Evolutionary conservation across 2,113 vertebrate species (phyloP).

Genomic region (Otus sunia): DNA sequence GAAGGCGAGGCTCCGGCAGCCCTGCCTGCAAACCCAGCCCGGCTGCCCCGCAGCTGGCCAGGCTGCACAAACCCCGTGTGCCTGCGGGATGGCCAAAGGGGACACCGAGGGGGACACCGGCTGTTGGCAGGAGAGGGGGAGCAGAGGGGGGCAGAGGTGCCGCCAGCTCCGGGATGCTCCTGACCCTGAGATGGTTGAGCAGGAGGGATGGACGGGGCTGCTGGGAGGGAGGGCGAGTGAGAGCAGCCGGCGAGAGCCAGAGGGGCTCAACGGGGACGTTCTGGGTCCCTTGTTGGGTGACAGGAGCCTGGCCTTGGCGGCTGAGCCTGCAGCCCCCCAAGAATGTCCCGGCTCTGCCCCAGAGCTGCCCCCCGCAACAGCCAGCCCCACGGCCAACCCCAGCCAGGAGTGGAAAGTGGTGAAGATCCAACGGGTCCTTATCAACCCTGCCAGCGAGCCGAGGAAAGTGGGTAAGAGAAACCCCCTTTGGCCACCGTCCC

Average conservation of each 20-base stretch:
- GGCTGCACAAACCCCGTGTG: background rate
- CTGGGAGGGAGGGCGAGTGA: background rate
- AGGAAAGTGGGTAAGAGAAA: conserved; percentile 71
- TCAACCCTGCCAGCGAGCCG: background rate
- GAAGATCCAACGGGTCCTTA: conserved; percentile 56
- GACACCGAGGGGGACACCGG: background rate
- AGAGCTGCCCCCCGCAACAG: background rate
- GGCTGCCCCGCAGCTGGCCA: background rate
- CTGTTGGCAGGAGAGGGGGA: background rate
- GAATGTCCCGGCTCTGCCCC: background rate
- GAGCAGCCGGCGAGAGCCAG: background rate
- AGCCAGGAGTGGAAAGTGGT: conserved; percentile 64
- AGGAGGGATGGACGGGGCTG: background rate
- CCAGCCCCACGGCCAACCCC: background rate
- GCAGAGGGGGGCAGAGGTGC: background rate
- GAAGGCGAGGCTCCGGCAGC: conserved; percentile 7
- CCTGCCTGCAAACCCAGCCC: conserved; percentile 35
- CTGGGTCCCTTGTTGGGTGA: rapidly evolving
- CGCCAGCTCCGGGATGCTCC: background rate
- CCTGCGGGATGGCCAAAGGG: background rate
- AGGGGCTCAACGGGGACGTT: background rate
- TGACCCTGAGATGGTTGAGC: rapidly evolving
- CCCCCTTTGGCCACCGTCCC: background rate
- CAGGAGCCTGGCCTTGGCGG: rapidly evolving
- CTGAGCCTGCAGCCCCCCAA: rapidly evolving